Conservation (phyloP, 2,797 vertebrate genomes). For the Aulostomus chinensis region DNA sequence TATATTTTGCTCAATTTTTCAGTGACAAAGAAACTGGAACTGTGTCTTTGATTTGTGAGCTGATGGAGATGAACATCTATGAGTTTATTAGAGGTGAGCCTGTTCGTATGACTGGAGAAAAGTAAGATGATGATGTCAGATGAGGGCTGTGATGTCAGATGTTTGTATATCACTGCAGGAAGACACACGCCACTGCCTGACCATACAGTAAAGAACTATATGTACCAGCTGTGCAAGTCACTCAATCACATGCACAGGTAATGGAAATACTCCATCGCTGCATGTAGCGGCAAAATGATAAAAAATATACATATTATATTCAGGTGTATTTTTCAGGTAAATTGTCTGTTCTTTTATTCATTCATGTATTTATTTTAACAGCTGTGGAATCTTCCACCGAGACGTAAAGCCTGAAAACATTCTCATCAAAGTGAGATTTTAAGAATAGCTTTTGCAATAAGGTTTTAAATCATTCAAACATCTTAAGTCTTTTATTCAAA, state of each 20-base stretch:
- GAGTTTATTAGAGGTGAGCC: conserved; percentile 87
- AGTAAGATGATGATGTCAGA: not conserved
- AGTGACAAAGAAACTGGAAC: conserved; percentile 87
- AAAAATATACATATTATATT: no score
- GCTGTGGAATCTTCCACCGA: conserved; percentile 91
- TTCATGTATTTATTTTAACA: conserved; percentile 59
- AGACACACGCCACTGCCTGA: conserved; percentile 84
- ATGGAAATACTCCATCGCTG: no score
- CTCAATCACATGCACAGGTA: conserved; percentile 89
- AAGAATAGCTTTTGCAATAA: no score
- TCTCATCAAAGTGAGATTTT: conserved; percentile 84
- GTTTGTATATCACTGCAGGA: conserved; percentile 64
- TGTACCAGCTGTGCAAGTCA: conserved; percentile 89
- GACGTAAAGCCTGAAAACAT: conserved; percentile 92
- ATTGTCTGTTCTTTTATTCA: no score
- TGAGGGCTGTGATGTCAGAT: not conserved
- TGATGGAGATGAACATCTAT: conserved; percentile 95
- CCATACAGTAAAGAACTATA: conserved; percentile 80
- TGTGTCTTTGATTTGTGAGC: conserved; percentile 89
- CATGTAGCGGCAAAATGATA: not conserved
- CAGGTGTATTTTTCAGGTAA: no score
- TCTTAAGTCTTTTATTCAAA: conserved; percentile 1
- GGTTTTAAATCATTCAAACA: not conserved
- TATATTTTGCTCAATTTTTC: no score
- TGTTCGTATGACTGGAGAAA: not conserved